Percentiles rank a stretch among this genome's conserved stretches.
Evolutionary conservation across 2,888 invertebrate genomes (phyloP).

Genomic region (Tribolium freemani): DNA sequence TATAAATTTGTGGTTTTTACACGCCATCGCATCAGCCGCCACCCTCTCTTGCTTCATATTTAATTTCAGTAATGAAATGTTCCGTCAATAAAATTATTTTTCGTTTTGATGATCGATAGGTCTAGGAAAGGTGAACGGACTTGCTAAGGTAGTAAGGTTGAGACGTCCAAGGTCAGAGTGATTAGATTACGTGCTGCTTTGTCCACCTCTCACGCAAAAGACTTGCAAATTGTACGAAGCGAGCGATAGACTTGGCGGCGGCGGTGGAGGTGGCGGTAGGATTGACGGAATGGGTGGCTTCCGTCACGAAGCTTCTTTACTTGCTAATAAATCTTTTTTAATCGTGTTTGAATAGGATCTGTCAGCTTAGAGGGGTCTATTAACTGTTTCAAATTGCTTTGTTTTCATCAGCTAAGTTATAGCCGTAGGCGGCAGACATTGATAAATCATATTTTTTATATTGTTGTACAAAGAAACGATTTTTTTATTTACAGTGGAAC

Average conservation of each 20-base stretch:
- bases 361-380: not conserved
- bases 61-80: constrained; percentile 14
- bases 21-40: not conserved
- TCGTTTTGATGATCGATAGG: constrained; percentile 1
- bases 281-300: not conserved
- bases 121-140: constrained; percentile 16
- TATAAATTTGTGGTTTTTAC: not conserved
- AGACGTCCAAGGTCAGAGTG: constrained; percentile 7
- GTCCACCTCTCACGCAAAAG: constrained; percentile 1
- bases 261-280: not conserved
- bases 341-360: not conserved
- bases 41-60: constrained; percentile 14
- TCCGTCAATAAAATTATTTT: constrained; percentile 11
- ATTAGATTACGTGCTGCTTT: not conserved
- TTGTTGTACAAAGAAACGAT: no score
- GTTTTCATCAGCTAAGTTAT: not conserved
- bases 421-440: not conserved
- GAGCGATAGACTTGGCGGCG: not conserved
- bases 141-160: not conserved
- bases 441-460: not conserved
- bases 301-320: constrained; percentile 14
- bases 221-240: not conserved
- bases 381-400: not conserved
- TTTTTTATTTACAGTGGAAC: not conserved
- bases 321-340: constrained; percentile 1